phyloP scores from a whole-genome alignment of 2,888 invertebrate species.

The Tenthredo scrophulariae region DNA sequence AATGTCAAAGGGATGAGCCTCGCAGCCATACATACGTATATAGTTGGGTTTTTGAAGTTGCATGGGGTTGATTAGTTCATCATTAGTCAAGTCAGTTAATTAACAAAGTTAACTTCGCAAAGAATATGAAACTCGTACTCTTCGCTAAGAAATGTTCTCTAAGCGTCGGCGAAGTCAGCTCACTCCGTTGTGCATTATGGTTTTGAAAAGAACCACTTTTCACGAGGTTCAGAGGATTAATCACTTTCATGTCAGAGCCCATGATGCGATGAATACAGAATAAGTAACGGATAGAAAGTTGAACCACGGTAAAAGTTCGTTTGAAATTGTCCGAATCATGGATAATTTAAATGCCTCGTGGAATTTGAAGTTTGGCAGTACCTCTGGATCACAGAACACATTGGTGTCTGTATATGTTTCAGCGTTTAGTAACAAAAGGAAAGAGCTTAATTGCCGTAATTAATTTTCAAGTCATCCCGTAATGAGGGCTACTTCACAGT shows the following conservation, averaged over 20 bases:
- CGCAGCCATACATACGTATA: background rate
- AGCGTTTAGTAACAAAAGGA: background rate
- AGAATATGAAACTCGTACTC: background rate
- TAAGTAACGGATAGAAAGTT: background rate
- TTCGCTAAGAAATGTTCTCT: background rate
- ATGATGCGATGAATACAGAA: background rate
- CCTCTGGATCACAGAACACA: background rate
- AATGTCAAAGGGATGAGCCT: slow-evolving; percentile 4
- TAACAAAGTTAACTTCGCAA: background rate
- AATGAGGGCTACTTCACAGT: background rate
- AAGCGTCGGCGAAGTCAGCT: background rate
- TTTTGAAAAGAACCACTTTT: slow-evolving; percentile 22
- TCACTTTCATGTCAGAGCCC: slow-evolving; percentile 1
- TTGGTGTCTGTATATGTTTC: background rate
- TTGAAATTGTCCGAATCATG: background rate
- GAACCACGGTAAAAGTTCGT: background rate
- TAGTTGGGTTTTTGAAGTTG: background rate
- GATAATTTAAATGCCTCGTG: background rate
- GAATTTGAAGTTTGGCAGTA: background rate
- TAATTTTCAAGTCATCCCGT: background rate
- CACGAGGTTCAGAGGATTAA: background rate
- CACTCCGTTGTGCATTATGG: background rate
- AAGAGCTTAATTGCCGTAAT: slow-evolving; percentile 5
- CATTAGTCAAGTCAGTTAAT: background rate
- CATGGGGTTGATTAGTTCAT: slow-evolving; percentile 16